phyloP scores from a whole-genome alignment of 2,888 invertebrate genomes.

The Andrena camellia region DNA sequence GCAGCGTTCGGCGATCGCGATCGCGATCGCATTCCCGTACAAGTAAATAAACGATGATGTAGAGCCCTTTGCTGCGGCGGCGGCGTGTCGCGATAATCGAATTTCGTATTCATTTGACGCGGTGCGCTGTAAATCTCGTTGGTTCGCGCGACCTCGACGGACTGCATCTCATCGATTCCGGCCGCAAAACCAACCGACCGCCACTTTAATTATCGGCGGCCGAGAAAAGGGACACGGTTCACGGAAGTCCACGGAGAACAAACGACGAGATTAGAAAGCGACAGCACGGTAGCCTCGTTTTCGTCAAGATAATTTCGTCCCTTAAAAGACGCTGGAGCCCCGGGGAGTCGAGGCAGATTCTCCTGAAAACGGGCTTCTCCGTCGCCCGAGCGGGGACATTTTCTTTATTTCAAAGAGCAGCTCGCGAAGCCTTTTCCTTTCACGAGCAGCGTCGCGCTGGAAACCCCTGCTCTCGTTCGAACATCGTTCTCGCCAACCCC shows the following conservation, averaged over 20 bases:
- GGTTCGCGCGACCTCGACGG: background rate
- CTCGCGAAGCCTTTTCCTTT: conserved; percentile 35
- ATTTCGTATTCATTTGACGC: conserved; percentile 44
- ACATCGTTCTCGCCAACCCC: conserved; percentile 18
- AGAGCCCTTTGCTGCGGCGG: conserved; percentile 11
- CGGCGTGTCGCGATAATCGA: conserved; percentile 44
- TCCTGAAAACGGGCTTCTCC: conserved; percentile 22
- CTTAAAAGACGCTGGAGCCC: conserved; percentile 20
- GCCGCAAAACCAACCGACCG: background rate
- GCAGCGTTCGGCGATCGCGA: background rate
- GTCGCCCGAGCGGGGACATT: conserved; percentile 16
- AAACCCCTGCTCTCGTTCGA: conserved; percentile 20
- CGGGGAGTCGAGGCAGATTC: conserved; percentile 7
- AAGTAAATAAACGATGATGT: conserved; percentile 48
- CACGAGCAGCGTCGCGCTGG: background rate
- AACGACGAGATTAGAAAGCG: conserved; percentile 33
- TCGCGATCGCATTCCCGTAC: background rate
- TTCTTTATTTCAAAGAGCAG: conserved; percentile 43
- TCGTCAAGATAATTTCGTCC: conserved; percentile 44
- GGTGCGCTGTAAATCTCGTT: conserved; percentile 23
- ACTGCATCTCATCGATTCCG: background rate
- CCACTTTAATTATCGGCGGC: conserved; percentile 25
- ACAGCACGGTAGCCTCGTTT: conserved; percentile 33
- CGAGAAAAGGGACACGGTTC: conserved; percentile 4
- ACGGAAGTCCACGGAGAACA: background rate